Percentiles rank a stretch among this genome's conserved stretches.
These are phyloP conservation scores for Sebastolobus alascanus DNA, from an alignment of 2,797 vertebrate genomes.

Conservation along the genomic window DNA sequence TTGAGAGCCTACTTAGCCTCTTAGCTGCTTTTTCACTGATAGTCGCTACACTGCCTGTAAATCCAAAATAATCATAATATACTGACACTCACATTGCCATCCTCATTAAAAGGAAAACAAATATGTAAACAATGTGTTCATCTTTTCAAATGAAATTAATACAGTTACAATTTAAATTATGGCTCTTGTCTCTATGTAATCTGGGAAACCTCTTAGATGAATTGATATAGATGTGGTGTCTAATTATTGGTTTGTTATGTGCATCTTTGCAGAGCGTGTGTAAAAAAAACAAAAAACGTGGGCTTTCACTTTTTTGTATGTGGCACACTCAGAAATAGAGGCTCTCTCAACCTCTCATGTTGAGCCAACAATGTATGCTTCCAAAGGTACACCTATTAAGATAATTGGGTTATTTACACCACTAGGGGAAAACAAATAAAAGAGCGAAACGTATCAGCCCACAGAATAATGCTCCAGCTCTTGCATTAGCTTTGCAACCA, in stretches of 20 bases:
- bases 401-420: constrained; percentile 66
- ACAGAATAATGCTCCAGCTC: constrained; percentile 57
- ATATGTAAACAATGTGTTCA: background rate
- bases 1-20: background rate
- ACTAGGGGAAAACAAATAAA: constrained; percentile 36
- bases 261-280: constrained; percentile 2
- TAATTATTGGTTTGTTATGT: constrained; percentile 27
- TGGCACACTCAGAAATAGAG: constrained; percentile 39
- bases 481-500: constrained; percentile 59
- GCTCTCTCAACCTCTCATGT: constrained; percentile 38
- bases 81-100: background rate
- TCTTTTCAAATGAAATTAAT: constrained; percentile 7
- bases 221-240: constrained; percentile 15
- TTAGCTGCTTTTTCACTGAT: background rate
- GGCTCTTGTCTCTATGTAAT: constrained; percentile 1
- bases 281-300: constrained; percentile 24
- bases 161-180: background rate
- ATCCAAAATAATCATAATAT: background rate
- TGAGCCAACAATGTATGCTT: constrained; percentile 53
- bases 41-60: background rate
- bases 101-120: constrained; percentile 12
- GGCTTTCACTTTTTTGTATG: constrained; percentile 42
- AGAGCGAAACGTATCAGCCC: constrained; percentile 53
- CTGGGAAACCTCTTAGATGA: constrained; percentile 27
- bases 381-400: constrained; percentile 60